These are phyloP conservation scores for Strigamia maritima DNA, from an alignment of 2,888 invertebrate species.

Conservation along the genomic window DNA sequence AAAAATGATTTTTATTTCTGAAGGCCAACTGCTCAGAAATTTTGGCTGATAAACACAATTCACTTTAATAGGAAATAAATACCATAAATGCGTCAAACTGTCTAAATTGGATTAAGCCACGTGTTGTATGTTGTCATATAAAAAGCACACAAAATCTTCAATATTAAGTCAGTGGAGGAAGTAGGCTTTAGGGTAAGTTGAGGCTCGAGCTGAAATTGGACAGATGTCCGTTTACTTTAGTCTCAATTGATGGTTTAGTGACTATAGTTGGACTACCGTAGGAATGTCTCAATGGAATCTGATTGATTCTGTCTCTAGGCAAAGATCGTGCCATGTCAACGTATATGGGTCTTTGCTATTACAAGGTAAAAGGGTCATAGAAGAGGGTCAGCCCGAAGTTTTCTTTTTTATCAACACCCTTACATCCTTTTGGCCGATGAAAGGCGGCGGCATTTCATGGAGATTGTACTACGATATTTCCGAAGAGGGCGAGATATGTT, in stretches of 20 bases:
- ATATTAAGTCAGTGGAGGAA: neutral
- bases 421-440: slow-evolving; percentile 19
- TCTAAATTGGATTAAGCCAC: no score
- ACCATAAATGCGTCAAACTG: no score
- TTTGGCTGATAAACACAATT: no score
- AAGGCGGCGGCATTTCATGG: neutral
- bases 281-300: slow-evolving; percentile 8
- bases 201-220: neutral
- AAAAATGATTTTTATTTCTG: no score
- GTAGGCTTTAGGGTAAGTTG: neutral
- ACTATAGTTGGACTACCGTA: neutral
- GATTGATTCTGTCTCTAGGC: slow-evolving; percentile 6
- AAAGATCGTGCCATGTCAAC: neutral
- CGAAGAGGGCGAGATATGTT: neutral
- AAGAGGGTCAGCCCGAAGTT: slow-evolving; percentile 1
- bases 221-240: slow-evolving; percentile 14
- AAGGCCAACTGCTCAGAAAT: no score
- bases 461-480: neutral
- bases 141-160: neutral
- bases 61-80: no score
- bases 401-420: slow-evolving; percentile 11
- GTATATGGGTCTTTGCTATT: slow-evolving; percentile 17
- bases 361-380: slow-evolving; percentile 25
- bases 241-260: neutral
- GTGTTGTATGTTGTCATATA: no score